Percentiles rank a stretch among this genome's conserved stretches.
Evolutionary conservation across 2,113 vertebrate genomes (phyloP).

Genomic region (Ceyx melanurus): DNA sequence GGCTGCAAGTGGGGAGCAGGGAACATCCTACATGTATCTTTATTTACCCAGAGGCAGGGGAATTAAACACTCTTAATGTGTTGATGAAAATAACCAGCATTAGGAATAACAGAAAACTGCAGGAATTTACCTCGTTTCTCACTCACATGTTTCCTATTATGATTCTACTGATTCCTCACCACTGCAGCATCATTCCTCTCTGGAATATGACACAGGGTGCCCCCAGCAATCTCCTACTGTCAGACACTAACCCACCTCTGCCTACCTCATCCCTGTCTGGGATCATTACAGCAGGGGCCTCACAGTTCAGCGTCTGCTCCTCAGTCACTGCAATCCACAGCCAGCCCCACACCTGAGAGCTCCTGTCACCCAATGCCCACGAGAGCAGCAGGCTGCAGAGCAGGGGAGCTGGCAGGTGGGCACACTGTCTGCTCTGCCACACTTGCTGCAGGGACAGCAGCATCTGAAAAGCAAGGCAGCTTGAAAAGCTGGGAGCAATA

Average conservation of each 20-base stretch:
- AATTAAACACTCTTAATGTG: background rate
- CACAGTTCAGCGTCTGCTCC: background rate
- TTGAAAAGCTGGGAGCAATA: background rate
- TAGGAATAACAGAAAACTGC: background rate
- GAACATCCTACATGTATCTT: background rate
- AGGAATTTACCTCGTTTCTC: background rate
- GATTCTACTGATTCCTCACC: background rate
- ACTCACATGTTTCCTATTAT: background rate
- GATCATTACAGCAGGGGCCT: background rate
- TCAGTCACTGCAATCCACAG: background rate
- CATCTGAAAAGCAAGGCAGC: background rate
- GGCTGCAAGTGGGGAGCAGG: background rate
- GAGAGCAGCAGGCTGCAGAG: background rate
- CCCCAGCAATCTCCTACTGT: background rate
- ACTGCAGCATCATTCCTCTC: background rate
- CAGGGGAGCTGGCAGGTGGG: background rate
- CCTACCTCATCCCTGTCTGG: background rate
- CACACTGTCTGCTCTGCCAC: background rate
- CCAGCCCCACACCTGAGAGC: background rate
- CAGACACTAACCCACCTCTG: background rate
- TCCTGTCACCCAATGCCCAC: background rate
- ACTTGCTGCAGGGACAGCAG: background rate
- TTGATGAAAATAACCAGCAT: background rate
- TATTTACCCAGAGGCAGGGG: background rate
- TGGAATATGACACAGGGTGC: background rate